Base-by-base conservation (phyloP, 2,888 invertebrate species). In the Strigamia crassipes region DNA sequence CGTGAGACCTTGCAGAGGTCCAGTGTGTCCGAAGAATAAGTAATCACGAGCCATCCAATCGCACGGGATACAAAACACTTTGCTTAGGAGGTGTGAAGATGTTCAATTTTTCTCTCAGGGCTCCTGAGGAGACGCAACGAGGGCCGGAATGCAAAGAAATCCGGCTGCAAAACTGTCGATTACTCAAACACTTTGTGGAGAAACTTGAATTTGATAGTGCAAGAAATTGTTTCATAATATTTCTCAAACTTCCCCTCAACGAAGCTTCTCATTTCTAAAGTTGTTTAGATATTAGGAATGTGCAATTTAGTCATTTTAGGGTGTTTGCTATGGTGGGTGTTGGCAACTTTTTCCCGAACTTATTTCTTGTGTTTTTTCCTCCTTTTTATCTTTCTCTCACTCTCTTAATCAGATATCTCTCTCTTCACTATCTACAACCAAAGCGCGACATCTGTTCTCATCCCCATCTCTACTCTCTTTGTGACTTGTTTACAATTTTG, bases 1-100 rank as follows among this genome's bases (percentile, higher is more conserved):
- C 51, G 92, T 92, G 89, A 93, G 94, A 87, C 89, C 91, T 41
- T 97, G 97, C 88, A 91, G 90, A 85, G 93, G 93, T 83, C 89
- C 90, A 81, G 90, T 92, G 5, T 96, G 95, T 87, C 88, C 89
- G 84, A 88, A 88, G 31, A 80, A 51, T 23, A 46, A 80, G 80
- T 51, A 51, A 51, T 78, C 31, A 42, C 10, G 13, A 31, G n/a
- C 12, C 23, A 66, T 12, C 66, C 13, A 27, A 61, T 18, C 56
- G 13, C 1, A 66, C 27, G 21, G 31, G 27, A 12, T n/a, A n/a
- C 10, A 66, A 66, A 66, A 66, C 66, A 66, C 9, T n/a, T 15
- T 13, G 46, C 9, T n/a, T 15, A 46, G 46, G 15, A 46, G 46
- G 15, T 10, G 51, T n/a, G 51, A 51, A 51, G n/a, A 51, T n/a